Percentiles rank a stretch among this genome's conserved stretches.
Conservation (phyloP, 2,797 vertebrate genomes). For the Scolopax rusticola region DNA sequence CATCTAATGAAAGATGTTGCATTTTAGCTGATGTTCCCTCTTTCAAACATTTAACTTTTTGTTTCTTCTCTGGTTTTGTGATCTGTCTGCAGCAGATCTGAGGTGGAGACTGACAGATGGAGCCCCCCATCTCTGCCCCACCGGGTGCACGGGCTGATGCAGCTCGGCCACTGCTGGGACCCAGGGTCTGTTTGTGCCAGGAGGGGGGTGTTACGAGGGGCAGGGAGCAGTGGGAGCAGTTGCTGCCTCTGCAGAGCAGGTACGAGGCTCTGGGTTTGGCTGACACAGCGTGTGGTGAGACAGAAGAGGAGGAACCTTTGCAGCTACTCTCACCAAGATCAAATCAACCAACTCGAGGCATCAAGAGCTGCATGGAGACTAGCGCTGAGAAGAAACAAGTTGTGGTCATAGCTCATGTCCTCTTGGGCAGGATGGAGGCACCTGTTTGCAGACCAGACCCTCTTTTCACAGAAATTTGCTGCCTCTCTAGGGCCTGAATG, state of each 20-base stretch:
- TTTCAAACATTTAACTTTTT: neutral
- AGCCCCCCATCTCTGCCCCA: neutral
- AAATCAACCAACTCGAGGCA: neutral
- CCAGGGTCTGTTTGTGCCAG: neutral
- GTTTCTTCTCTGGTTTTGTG: neutral
- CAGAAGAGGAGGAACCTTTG: neutral
- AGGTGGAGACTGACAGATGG: neutral
- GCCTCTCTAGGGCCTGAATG: neutral
- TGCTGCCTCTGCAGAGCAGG: neutral
- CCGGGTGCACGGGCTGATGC: rapidly evolving
- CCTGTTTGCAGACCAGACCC: neutral
- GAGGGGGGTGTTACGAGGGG: neutral
- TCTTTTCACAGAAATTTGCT: neutral
- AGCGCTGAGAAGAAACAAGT: neutral
- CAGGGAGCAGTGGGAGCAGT: neutral
- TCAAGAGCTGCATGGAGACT: neutral
- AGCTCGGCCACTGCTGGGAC: neutral
- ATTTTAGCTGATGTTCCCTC: neutral
- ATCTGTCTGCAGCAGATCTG: rapidly evolving
- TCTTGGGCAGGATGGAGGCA: neutral
- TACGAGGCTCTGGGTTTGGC: neutral
- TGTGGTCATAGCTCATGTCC: rapidly evolving
- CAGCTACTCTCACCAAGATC: neutral
- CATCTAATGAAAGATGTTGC: neutral
- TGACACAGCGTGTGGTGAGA: neutral